Percentiles rank a stretch among this genome's conserved stretches.
Evolutionary conservation across 2,888 invertebrate species (phyloP).

Genomic region (Tuberolachnus salignus): DNA sequence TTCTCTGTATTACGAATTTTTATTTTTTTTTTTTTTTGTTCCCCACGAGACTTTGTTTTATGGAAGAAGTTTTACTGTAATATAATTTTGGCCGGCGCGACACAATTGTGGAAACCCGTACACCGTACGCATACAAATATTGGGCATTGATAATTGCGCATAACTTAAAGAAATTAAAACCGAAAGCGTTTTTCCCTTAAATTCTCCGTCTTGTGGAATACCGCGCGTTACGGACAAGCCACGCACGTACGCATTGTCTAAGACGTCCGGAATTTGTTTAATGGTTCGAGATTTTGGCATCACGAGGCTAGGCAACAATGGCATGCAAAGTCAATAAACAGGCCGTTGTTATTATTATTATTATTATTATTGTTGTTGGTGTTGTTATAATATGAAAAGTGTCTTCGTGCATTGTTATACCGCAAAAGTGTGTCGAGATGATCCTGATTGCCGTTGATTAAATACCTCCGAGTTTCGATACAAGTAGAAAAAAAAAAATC

Average conservation of each 20-base stretch:
- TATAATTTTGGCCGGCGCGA: neutral
- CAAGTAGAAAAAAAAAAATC: neutral
- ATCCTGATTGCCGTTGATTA: conserved; percentile 47
- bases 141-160: neutral
- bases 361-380: conserved; percentile 7
- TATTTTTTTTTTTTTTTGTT: too few relatives aligned
- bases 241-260: conserved; percentile 53
- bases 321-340: conserved; percentile 51
- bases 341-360: conserved; percentile 40
- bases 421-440: conserved; percentile 48
- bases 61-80: too few relatives aligned
- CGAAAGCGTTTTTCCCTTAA: conserved; percentile 38
- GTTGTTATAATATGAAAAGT: conserved; percentile 9
- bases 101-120: conserved; percentile 8
- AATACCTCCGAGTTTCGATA: conserved; percentile 39
- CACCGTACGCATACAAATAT: neutral
- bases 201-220: conserved; percentile 10
- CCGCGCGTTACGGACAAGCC: conserved; percentile 26
- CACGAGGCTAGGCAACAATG: conserved; percentile 36
- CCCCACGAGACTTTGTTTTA: too few relatives aligned
- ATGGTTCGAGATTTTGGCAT: conserved; percentile 12
- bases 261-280: conserved; percentile 45
- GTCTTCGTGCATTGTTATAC: conserved; percentile 35
- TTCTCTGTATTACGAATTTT: too few relatives aligned
- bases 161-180: conserved; percentile 43